Evolutionary conservation across 2,113 vertebrate species (phyloP).

Genomic region (Potamarius usumacintae): DNA sequence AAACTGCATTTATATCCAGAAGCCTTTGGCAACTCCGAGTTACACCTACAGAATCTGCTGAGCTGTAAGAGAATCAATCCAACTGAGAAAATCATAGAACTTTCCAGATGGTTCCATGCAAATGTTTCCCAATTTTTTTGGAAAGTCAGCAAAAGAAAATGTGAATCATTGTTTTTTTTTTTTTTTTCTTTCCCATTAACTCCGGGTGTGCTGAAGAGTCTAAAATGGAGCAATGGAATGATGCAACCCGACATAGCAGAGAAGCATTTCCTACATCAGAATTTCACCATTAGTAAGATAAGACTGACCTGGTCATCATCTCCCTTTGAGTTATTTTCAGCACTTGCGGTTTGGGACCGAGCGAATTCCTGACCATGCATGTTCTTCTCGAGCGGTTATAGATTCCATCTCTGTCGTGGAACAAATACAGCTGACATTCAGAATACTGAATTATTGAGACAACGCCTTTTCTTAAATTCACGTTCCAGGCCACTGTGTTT

Average conservation of each 20-base stretch:
- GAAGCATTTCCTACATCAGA: background rate
- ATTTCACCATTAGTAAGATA: background rate
- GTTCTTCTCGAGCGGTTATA: background rate
- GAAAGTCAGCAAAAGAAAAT: conserved; percentile 11
- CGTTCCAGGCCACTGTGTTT: conserved; percentile 15
- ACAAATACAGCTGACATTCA: conserved; percentile 39
- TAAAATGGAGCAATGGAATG: background rate
- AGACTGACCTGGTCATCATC: background rate
- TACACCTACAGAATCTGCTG: conserved; percentile 21
- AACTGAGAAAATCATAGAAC: background rate
- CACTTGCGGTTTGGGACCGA: background rate
- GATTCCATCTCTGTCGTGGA: background rate
- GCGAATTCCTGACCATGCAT: background rate
- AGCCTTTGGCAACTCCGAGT: conserved; percentile 11
- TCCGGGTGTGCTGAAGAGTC: background rate
- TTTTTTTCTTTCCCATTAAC: background rate
- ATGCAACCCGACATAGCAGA: background rate
- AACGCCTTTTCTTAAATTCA: conserved; percentile 36
- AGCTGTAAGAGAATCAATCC: conserved; percentile 5
- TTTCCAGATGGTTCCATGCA: conserved; percentile 15
- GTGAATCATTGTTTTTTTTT: background rate
- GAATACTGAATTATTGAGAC: conserved; percentile 45
- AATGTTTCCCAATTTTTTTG: conserved; percentile 3
- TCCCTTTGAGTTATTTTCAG: background rate
- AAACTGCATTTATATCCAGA: conserved; percentile 21